Evolutionary conservation across 2,113 vertebrate genomes (phyloP).

Genomic region (Oreotragus oreotragus): DNA sequence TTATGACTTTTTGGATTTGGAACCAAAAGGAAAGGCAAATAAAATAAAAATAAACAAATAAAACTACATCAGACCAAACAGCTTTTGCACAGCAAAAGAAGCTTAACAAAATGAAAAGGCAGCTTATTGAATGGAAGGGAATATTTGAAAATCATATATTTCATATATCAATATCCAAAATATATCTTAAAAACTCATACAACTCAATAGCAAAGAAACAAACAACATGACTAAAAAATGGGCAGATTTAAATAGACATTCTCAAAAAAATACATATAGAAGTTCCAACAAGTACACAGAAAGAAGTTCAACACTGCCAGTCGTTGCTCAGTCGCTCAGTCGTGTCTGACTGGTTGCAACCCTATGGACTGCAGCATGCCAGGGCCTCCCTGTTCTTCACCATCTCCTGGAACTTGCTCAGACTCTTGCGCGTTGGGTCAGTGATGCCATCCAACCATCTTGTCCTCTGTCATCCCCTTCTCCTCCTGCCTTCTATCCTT

Average conservation of each 20-base stretch:
- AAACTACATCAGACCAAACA: not conserved
- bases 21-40: not conserved
- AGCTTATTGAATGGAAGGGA: not conserved
- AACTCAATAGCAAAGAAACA: not conserved
- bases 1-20: not conserved
- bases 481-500: not conserved
- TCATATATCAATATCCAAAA: not conserved
- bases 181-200: not conserved
- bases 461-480: not conserved
- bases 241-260: not conserved
- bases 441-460: not conserved
- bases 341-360: fast-evolving
- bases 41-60: not conserved
- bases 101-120: not conserved
- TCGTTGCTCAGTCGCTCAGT: not conserved
- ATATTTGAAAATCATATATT: not conserved
- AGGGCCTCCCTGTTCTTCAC: not conserved
- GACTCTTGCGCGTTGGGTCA: not conserved
- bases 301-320: not conserved
- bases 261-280: not conserved
- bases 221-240: not conserved
- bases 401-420: not conserved
- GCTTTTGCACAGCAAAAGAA: not conserved
- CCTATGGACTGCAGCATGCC: not conserved
- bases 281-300: not conserved